Base-by-base conservation (phyloP, 1,140 invertebrate species). In the Mizuhopecten yessoensis region DNA sequence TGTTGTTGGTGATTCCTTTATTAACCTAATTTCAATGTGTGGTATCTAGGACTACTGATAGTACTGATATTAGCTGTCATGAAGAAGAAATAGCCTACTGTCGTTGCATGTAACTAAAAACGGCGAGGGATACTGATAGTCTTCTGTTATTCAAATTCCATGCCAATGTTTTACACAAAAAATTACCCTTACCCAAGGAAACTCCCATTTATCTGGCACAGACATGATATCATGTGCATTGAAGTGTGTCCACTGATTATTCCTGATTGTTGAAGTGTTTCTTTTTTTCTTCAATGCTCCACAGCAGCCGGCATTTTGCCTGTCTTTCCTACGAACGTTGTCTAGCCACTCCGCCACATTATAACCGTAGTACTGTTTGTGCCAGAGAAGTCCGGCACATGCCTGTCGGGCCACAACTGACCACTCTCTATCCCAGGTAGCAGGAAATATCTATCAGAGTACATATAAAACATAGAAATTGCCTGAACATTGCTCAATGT, bases 131-230 rank as follows among this genome's bases (percentile, higher is more conserved):
- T n/a, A n/a, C n/a, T n/a, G n/a, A n/a, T n/a, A n/a, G n/a, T n/a
- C n/a, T n/a, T n/a, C n/a, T n/a, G n/a, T n/a, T n/a, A n/a, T n/a
- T n/a, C n/a, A n/a, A n/a, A n/a, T n/a, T n/a, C n/a, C n/a, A n/a
- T n/a, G n/a, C n/a, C 42, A 7, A 45, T 45, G 9, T 7, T 13
- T 20, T 45, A 45, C 9, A 45, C 42, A 45, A 45, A 13, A 20
- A 7, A 7, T 39, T 45, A 7, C 20, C n/a, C 93, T 93, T 91
- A 96, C 96, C 96, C 96, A 97, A 23, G 96, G 96, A 93, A 96
- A 97, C 91, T 97, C 96, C 96, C 96, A 97, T 90, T 96, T 97
- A 91, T 97, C 96, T 7, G 96, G 96, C 94, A 97, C 95, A 29
- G 96, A 95, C 34, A 97, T 94, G 49, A 97, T 94, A 91, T 97